phyloP scores from a whole-genome alignment of 2,797 vertebrate species.

The Rhyacichthys aspro region DNA sequence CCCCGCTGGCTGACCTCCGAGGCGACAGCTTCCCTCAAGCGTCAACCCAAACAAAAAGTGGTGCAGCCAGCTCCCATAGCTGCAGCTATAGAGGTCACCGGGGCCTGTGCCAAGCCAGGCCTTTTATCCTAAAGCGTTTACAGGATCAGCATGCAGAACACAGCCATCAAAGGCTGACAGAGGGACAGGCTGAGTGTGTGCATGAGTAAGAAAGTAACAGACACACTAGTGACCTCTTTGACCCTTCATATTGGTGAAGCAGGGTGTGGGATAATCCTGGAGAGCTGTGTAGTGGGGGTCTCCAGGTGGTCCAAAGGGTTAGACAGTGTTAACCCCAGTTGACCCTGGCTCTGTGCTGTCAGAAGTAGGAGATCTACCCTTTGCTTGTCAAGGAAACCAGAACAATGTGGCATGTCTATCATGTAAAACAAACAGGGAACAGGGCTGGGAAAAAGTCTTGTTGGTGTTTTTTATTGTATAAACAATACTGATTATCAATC shows the following conservation, averaged over 20 bases:
- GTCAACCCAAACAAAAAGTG: slow-evolving; percentile 67
- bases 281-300: slow-evolving; percentile 49
- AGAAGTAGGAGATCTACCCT: slow-evolving; percentile 49
- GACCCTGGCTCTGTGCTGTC: slow-evolving; percentile 63
- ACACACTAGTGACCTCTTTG: slow-evolving; percentile 44
- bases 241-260: slow-evolving; percentile 49
- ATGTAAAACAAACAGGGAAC: slow-evolving; percentile 26
- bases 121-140: slow-evolving; percentile 66
- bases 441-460: slow-evolving; percentile 8
- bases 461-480: slow-evolving; percentile 18
- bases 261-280: slow-evolving; percentile 63
- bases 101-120: slow-evolving; percentile 49
- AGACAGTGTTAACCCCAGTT: slow-evolving; percentile 72
- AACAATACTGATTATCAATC: neutral
- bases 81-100: slow-evolving; percentile 46
- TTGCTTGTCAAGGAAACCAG: slow-evolving; percentile 56
- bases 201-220: slow-evolving; percentile 6
- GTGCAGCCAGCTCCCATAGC: slow-evolving; percentile 62
- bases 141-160: slow-evolving; percentile 49
- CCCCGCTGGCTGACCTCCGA: slow-evolving; percentile 58
- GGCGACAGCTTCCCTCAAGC: slow-evolving; percentile 66
- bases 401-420: slow-evolving; percentile 54
- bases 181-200: neutral
- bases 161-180: slow-evolving; percentile 40
- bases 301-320: slow-evolving; percentile 71